A percentile compares a stretch with the other conserved stretches of the same genome.
phyloP scores from a whole-genome alignment of 1,140 invertebrate genomes.

The Eufriesea mexicana region DNA sequence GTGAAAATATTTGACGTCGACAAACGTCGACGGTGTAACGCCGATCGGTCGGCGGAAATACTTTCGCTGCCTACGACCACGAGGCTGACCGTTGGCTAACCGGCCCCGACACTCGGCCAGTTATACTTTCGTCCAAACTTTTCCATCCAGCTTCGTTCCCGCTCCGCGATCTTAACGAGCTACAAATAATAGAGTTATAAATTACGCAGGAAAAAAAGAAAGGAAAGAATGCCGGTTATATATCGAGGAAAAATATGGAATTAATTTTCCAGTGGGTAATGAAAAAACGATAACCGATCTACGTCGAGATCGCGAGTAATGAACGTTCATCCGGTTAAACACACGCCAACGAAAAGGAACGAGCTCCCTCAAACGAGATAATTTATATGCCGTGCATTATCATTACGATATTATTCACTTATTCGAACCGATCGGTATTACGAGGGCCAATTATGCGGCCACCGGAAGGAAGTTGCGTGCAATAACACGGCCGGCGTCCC shows the following conservation, averaged over 20 bases:
- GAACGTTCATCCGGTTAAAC: conserved; percentile 2
- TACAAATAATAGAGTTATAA: no score
- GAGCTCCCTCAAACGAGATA: not conserved
- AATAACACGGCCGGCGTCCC: not conserved
- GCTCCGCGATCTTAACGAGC: no score
- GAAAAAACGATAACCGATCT: not conserved
- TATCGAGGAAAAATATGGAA: no score
- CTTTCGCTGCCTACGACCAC: not conserved
- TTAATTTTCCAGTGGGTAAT: not conserved
- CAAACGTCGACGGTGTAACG: not conserved
- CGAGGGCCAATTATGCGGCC: conserved; percentile 15
- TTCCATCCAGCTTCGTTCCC: no score
- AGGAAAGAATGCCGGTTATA: not conserved
- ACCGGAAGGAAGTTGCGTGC: conserved; percentile 23
- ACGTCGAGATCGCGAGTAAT: not conserved
- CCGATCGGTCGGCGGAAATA: conserved; percentile 14
- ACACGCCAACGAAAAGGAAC: not conserved
- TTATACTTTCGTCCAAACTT: not conserved
- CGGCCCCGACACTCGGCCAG: not conserved
- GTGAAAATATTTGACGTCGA: conserved; percentile 51
- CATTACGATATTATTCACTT: conserved; percentile 36
- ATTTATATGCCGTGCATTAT: conserved; percentile 13
- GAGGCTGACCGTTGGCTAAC: not conserved
- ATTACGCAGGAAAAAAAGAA: no score
- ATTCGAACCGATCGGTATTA: not conserved